phyloP scores from a whole-genome alignment of 2,888 invertebrate genomes.

The Entomobrya proxima region DNA sequence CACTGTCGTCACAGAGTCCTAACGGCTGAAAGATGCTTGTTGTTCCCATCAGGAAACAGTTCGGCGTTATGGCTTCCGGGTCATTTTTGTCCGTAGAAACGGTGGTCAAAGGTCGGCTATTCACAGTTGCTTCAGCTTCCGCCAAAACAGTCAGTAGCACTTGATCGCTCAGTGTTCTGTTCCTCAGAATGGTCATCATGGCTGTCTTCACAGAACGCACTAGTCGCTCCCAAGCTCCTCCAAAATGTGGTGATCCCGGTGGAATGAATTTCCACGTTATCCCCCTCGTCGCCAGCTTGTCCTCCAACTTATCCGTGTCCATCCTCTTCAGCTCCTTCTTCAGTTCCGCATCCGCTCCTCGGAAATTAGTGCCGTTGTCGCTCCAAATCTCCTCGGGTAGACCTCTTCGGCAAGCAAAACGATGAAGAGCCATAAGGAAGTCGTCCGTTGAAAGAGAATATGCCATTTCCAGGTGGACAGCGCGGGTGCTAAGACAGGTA shows the following conservation, averaged over 20 bases:
- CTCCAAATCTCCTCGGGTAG: neutral
- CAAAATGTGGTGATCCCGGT: constrained; percentile 46
- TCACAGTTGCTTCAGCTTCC: constrained; percentile 19
- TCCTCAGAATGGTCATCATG: neutral
- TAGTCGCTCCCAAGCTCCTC: constrained; percentile 59
- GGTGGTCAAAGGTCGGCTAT: constrained; percentile 33
- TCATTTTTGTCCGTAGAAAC: neutral
- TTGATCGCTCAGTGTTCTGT: neutral
- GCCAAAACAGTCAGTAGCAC: neutral
- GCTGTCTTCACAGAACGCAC: constrained; percentile 41
- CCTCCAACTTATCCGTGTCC: neutral
- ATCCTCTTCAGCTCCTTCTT: neutral
- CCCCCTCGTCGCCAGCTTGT: neutral
- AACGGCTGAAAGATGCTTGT: neutral
- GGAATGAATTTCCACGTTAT: constrained; percentile 58
- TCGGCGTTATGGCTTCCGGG: constrained; percentile 23
- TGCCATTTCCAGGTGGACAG: constrained; percentile 37
- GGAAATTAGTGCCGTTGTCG: constrained; percentile 42
- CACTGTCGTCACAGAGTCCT: constrained; percentile 12
- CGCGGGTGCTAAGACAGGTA: constrained; percentile 21
- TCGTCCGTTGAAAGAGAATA: neutral
- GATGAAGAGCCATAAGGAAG: constrained; percentile 56
- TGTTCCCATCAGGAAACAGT: constrained; percentile 30
- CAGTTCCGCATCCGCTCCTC: constrained; percentile 2
- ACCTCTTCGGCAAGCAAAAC: neutral